phyloP scores from a whole-genome alignment of 2,797 vertebrate genomes.

The Fringilla coelebs region DNA sequence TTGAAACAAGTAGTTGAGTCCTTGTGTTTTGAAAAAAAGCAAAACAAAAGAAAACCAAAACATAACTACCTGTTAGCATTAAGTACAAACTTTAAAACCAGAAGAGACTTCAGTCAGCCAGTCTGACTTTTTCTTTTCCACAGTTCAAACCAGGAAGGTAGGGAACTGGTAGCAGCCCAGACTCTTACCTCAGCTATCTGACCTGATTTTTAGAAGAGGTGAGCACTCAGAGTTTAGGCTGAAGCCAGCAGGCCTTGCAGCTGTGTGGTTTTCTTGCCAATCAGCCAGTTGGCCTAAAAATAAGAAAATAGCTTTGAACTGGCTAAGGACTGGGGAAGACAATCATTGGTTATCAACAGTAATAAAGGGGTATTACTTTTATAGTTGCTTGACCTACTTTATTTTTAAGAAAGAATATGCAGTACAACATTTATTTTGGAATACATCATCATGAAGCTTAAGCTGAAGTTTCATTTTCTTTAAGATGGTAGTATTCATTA shows the following conservation, averaged over 20 bases:
- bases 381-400: not conserved
- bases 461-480: not conserved
- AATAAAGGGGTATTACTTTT: not conserved
- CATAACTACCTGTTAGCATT: not conserved
- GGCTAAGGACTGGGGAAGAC: not conserved
- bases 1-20: not conserved
- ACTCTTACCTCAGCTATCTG: slow-evolving; percentile 15
- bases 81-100: not conserved
- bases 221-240: not conserved
- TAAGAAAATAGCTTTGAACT: not conserved
- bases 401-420: not conserved
- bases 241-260: slow-evolving; percentile 15
- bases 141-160: not conserved
- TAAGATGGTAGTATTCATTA: not conserved
- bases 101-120: not conserved
- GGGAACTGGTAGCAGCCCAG: not conserved
- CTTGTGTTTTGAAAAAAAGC: not conserved
- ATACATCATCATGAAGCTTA: not conserved
- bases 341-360: not conserved
- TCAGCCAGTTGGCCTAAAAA: not conserved
- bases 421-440: not conserved
- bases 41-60: not conserved
- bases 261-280: slow-evolving; percentile 15
- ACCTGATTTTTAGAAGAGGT: not conserved
- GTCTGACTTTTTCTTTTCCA: not conserved